Base-by-base conservation (phyloP, 2,113 vertebrate genomes). In the Leucosticte australis region DNA sequence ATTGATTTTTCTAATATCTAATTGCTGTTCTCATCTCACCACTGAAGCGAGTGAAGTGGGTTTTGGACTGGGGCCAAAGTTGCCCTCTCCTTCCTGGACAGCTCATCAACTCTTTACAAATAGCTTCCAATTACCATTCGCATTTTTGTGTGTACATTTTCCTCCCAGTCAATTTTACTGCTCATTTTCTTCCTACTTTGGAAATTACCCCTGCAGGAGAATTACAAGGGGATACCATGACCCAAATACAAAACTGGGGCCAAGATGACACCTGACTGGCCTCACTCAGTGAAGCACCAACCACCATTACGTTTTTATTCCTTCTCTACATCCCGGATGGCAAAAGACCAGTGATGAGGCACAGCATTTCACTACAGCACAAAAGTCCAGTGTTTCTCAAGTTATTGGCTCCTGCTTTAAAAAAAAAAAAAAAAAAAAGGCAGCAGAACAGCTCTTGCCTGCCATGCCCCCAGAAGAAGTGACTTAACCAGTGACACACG, bases 1-100 rank as follows among this genome's bases (percentile, higher is more conserved):
- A 96, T 95, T 74, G 88, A 91, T 96, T 95, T 96, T 95, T 92
- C 89, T 90, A 95, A 83, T 91, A 96, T 76, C 82, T 95, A 94
- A 95, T 96, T 94, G 92, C 92, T 86, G 68, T 93, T 95, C 90
- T 95, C 94, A 92, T 95, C 88, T 95, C 90, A 59, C 59, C 86
- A 89, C 63, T 92, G 94, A 96, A 95, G 92, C 33, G 30, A 87
- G 64, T 95, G 91, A 91, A 96, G 95, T 78, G 35, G 56, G 65
- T 67, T 91, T 87, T 96, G 93, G 92, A 92, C 57, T 69, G 46
- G 55, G 74, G 92, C 94, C 96, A 96, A 82, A 94, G 91, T 82
- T 95, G 81, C 70, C 94, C 70, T 92, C 91, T 95, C 80, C 87
- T 94, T 95, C 91, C 89, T 95, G 94, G 94, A 84, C 94, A 95